Conservation (phyloP, 1,140 invertebrate species). For the Octopus bimaculoides region DNA sequence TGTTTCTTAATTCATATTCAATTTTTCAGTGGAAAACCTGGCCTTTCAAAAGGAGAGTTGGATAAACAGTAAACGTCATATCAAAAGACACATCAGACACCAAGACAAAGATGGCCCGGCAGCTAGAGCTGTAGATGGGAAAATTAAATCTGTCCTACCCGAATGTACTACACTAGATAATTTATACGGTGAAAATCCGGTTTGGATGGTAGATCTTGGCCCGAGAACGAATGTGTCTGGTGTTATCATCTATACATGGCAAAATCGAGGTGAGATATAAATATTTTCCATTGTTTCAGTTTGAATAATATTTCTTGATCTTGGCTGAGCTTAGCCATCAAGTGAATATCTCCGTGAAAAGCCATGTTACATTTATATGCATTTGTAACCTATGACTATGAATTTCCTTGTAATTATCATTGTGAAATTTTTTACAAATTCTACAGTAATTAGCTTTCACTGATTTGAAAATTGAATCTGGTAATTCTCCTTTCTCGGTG, state of each 20-base stretch:
- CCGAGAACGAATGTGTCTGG: conserved; percentile 55
- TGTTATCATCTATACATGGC: conserved; percentile 62
- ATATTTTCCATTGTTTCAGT: background rate
- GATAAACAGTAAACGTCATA: conserved; percentile 63
- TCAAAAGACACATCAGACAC: conserved; percentile 51
- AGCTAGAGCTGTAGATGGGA: conserved; percentile 61
- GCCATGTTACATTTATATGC: too few relatives aligned
- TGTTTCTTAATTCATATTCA: background rate
- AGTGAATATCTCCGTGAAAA: background rate
- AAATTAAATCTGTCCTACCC: conserved; percentile 51
- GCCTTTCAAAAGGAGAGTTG: conserved; percentile 61
- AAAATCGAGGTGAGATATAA: conserved; percentile 27
- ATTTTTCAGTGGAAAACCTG: conserved; percentile 61
- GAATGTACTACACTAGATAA: conserved; percentile 63
- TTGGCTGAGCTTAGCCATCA: background rate
- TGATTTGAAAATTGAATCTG: too few relatives aligned
- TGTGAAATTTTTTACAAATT: too few relatives aligned
- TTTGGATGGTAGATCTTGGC: conserved; percentile 64
- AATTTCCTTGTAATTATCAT: too few relatives aligned
- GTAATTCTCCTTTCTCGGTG: too few relatives aligned
- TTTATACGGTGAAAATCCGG: conserved; percentile 62
- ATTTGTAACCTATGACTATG: too few relatives aligned
- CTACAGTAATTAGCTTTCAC: too few relatives aligned
- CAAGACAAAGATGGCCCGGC: conserved; percentile 52
- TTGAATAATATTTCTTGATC: background rate